A percentile compares a stretch with the other conserved stretches of the same genome.
These are phyloP conservation scores for Aleiodes testaceus DNA, from an alignment of 2,888 invertebrate species.

Conservation along the genomic window DNA sequence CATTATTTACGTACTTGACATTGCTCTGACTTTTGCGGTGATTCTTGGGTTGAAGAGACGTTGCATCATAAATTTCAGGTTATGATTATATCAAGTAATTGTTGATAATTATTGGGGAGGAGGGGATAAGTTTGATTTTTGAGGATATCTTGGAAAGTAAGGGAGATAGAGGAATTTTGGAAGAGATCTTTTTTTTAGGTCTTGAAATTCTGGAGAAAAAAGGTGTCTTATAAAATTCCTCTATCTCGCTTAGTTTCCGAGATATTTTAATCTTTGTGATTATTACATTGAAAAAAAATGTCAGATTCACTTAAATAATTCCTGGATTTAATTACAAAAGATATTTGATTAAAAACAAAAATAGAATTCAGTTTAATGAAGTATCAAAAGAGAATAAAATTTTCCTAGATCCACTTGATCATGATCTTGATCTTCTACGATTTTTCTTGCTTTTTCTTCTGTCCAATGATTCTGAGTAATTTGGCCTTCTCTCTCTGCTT, in stretches of 20 bases:
- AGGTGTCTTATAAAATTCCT: too few relatives aligned
- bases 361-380: neutral
- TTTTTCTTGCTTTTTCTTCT: conserved; percentile 73
- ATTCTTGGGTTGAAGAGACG: neutral
- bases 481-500: conserved; percentile 73
- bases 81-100: neutral
- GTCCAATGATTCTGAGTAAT: conserved; percentile 72
- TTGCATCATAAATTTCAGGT: conserved; percentile 3
- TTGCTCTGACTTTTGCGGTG: neutral
- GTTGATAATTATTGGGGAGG: neutral
- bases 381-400: neutral
- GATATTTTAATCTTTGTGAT: too few relatives aligned
- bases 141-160: too few relatives aligned
- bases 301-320: too few relatives aligned
- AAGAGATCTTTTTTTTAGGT: too few relatives aligned
- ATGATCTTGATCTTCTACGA: conserved; percentile 53
- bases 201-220: too few relatives aligned
- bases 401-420: conserved; percentile 38
- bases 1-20: conserved; percentile 17
- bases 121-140: neutral
- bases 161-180: too few relatives aligned
- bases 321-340: too few relatives aligned
- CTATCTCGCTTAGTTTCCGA: too few relatives aligned
- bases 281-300: too few relatives aligned
- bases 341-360: neutral